phyloP scores from a whole-genome alignment of 2,797 vertebrate species.

The Orestias chungarensis region DNA sequence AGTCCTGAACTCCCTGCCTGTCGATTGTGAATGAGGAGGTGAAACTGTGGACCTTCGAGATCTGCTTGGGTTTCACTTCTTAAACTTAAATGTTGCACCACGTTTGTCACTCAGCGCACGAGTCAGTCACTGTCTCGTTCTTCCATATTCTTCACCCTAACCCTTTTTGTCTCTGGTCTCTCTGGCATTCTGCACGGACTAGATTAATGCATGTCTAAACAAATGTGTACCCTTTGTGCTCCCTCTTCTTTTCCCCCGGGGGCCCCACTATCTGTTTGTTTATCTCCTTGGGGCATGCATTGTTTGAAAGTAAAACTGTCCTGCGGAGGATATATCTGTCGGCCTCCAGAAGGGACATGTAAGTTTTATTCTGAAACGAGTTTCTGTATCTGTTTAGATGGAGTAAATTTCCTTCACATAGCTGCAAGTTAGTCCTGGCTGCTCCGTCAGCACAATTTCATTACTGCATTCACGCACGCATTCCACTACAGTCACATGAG shows the following conservation, averaged over 20 bases:
- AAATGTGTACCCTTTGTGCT: constrained; percentile 30
- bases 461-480: background rate
- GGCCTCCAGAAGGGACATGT: constrained; percentile 11
- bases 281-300: constrained; percentile 27
- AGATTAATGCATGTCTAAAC: background rate
- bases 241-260: constrained; percentile 15
- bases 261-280: constrained; percentile 37
- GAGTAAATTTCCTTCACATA: background rate
- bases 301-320: constrained; percentile 25
- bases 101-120: constrained; percentile 4
- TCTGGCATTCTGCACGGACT: background rate
- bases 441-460: background rate
- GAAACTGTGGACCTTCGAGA: background rate
- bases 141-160: no score
- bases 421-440: background rate
- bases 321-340: constrained; percentile 12
- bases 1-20: background rate
- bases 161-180: background rate
- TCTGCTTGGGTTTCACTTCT: constrained; percentile 39
- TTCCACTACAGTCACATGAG: background rate
- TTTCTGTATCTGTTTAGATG: no score
- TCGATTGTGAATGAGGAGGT: background rate
- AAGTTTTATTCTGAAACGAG: background rate
- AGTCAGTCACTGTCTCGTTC: no score
- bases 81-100: background rate